Conservation (phyloP, 2,888 invertebrate genomes). For the Cephonodes hylas region DNA sequence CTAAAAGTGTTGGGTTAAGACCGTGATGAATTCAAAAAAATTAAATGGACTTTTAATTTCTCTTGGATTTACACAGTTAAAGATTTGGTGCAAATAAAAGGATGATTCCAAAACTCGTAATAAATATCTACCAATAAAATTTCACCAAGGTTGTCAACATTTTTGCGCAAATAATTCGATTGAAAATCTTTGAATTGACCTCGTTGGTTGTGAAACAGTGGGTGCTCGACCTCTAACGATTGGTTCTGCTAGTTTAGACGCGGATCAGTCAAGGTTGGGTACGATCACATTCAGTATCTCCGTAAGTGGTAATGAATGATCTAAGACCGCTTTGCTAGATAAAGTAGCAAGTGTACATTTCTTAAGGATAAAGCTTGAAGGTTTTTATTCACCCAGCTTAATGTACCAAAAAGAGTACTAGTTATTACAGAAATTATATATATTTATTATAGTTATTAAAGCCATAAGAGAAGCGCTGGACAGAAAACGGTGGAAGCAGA, state of each 20-base stretch:
- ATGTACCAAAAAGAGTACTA: no score
- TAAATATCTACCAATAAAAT: background rate
- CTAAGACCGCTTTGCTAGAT: background rate
- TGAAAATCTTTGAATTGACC: constrained; percentile 3
- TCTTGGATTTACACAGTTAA: background rate
- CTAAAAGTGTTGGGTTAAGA: no score
- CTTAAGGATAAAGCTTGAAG: background rate
- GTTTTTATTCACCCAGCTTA: no score
- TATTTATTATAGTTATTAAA: no score
- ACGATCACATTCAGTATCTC: background rate
- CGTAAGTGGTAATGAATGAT: background rate
- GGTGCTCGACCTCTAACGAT: background rate
- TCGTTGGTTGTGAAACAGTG: background rate
- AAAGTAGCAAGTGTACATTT: background rate
- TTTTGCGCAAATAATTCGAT: constrained; percentile 13
- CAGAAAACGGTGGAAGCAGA: no score
- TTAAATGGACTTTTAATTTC: no score
- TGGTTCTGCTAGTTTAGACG: background rate
- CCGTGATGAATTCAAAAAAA: no score
- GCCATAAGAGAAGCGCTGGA: no score
- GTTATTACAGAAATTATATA: no score
- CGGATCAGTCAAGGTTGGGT: background rate
- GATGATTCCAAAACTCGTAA: background rate
- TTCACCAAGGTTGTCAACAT: background rate
- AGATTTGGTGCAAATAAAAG: background rate